Percentiles rank a stretch among this genome's conserved stretches.
phyloP scores from a whole-genome alignment of 2,113 vertebrate species.

The Todiramphus chloris region DNA sequence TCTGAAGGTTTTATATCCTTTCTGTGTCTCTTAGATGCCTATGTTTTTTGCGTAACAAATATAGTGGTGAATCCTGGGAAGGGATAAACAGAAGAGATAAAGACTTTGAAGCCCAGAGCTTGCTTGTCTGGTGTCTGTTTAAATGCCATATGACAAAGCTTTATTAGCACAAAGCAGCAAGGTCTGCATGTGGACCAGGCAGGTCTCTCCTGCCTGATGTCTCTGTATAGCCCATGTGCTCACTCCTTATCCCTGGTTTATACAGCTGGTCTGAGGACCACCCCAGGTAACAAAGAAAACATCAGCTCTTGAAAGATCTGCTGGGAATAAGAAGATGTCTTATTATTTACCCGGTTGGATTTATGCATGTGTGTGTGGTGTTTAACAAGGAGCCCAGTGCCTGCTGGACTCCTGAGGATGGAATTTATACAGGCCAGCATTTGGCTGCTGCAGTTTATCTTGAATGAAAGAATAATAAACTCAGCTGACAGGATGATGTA shows the following conservation, averaged over 20 bases:
- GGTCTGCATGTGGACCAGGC: slow-evolving; percentile 53
- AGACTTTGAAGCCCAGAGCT: slow-evolving; percentile 24
- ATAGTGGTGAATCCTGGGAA: not conserved
- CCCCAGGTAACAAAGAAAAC: slow-evolving; percentile 73
- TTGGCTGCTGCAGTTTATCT: slow-evolving; percentile 78
- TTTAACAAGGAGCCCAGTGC: slow-evolving; percentile 64
- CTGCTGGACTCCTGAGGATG: slow-evolving; percentile 68
- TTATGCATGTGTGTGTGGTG: slow-evolving; percentile 67
- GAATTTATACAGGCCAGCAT: slow-evolving; percentile 79
- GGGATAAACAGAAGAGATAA: slow-evolving; percentile 61
- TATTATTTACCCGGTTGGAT: slow-evolving; percentile 70
- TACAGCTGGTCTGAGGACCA: slow-evolving; percentile 74
- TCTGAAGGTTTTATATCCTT: slow-evolving; percentile 22
- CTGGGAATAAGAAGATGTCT: slow-evolving; percentile 47
- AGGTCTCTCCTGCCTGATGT: slow-evolving; percentile 52
- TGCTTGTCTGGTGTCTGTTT: slow-evolving; percentile 45
- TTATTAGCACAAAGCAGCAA: slow-evolving; percentile 35
- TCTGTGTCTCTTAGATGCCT: slow-evolving; percentile 26
- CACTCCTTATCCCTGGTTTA: slow-evolving; percentile 53
- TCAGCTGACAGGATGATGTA: slow-evolving; percentile 77
- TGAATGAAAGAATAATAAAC: slow-evolving; percentile 78
- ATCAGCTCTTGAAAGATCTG: slow-evolving; percentile 41
- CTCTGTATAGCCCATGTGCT: slow-evolving; percentile 1
- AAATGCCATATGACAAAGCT: slow-evolving; percentile 51
- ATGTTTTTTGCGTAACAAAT: slow-evolving; percentile 36